phyloP scores from a whole-genome alignment of 2,888 invertebrate species.

The Calephelis perditalis region DNA sequence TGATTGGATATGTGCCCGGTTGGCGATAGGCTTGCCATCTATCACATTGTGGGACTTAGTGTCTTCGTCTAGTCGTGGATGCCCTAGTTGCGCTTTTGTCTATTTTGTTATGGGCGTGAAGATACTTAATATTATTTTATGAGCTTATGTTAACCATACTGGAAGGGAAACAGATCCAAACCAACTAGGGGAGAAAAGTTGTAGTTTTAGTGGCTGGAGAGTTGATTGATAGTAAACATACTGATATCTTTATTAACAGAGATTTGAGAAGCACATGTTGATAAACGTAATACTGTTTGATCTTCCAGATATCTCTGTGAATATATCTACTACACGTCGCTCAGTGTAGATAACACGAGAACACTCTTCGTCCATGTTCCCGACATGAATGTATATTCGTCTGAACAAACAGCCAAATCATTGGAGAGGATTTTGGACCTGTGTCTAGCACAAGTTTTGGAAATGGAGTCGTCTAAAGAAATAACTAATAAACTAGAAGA shows the following conservation, averaged over 20 bases:
- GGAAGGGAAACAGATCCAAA: no score
- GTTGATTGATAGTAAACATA: no score
- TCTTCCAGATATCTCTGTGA: constrained; percentile 86
- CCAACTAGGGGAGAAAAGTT: no score
- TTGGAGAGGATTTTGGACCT: constrained; percentile 52
- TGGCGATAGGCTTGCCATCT: no score
- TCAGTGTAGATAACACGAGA: constrained; percentile 78
- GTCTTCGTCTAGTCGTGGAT: no score
- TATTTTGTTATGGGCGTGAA: no score
- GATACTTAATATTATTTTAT: no score
- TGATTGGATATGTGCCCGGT: no score
- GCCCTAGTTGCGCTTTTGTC: no score
- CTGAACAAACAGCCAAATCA: constrained; percentile 77
- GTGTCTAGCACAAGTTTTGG: constrained; percentile 48
- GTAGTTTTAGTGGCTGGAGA: no score
- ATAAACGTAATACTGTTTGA: not conserved
- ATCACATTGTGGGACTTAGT: no score
- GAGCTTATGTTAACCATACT: no score
- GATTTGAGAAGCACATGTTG: not conserved
- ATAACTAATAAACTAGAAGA: constrained; percentile 34
- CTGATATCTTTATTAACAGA: not conserved
- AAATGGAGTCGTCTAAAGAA: constrained; percentile 33
- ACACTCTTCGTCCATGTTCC: constrained; percentile 91
- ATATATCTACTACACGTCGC: constrained; percentile 88
- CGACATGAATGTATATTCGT: constrained; percentile 78